Evolutionary conservation across 1,140 invertebrate species (phyloP), one percentile per base, ranked within the genome.

Genomic region (Aphis gossypii): DNA sequence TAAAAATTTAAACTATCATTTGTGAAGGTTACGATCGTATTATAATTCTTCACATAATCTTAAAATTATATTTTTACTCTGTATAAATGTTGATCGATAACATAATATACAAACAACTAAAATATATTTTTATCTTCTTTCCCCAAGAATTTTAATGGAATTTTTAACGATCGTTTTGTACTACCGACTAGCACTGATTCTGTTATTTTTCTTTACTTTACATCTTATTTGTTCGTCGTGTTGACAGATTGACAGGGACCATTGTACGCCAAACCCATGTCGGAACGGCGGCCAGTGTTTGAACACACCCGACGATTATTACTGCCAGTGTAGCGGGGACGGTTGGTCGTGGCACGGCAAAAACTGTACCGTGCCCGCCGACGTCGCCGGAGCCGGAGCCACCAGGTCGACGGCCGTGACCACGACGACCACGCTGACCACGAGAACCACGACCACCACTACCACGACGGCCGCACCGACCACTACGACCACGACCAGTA

Each of bases 301-400:
- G 95, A 98, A 98, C 94, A 98, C 97, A 0, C 97, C 98, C 94
- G 96, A 96, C 89, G 97, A 98, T 95, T 99, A 98, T 95, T 98
- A 98, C 94, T 99, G 98, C 95, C 97, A 98, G 95, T 99, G 98
- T 95, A 96, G 97, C 1, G 96, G 68, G 21, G 48, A 93, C 25
- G 92, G 92, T 20, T 93, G 68, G 92, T 97, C 97, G 94, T 99
- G 98, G 96, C 97, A 97, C 94, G 98, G 98, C 56, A 98, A 98
- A 95, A 98, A 98, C 95, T 99, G 98, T 95, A 98, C 98, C 94
- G 96, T 97, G 94, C 95, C 96, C 23, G 35, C 35, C 7, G 76
- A 83, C 21, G 51, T 18, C 46, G 48, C 44, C 0, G 35, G 5
- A 7, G 30, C n/a, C 95, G 96, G 89, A 96, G 96, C 94, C 96